Percentiles rank a stretch among this genome's conserved stretches.
phyloP scores from a whole-genome alignment of 2,888 invertebrate species.

The Melanostoma scalare region DNA sequence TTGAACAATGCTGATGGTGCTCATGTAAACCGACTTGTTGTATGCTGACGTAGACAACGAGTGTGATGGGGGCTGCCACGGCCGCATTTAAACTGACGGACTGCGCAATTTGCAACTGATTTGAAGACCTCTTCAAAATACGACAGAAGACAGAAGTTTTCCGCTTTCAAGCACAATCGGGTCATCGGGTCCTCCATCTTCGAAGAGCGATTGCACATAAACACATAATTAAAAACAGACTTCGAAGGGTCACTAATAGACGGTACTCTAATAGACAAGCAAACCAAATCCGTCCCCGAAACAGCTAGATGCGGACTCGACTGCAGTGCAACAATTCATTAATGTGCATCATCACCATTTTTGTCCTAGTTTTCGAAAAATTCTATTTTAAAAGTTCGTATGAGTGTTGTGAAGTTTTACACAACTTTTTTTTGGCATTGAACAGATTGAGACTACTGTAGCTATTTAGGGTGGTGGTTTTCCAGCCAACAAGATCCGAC shows the following conservation, averaged over 20 bases:
- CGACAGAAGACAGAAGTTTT: too few species aligned
- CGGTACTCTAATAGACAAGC: too few species aligned
- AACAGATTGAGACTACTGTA: slow-evolving; percentile 46
- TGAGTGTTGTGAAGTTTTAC: slow-evolving; percentile 24
- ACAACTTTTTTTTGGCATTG: slow-evolving; percentile 14
- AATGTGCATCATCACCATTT: slow-evolving; percentile 66
- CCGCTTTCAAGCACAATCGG: too few species aligned
- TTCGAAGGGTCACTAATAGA: too few species aligned
- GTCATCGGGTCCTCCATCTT: too few species aligned
- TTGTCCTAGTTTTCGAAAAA: slow-evolving; percentile 42
- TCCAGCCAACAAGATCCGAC: slow-evolving; percentile 40
- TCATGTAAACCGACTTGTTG: slow-evolving; percentile 53
- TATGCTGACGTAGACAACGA: neutral
- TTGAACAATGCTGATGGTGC: neutral
- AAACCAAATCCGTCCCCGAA: neutral
- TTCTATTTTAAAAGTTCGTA: neutral
- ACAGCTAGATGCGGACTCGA: slow-evolving; percentile 7
- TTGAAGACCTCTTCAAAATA: too few species aligned
- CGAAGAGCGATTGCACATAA: too few species aligned
- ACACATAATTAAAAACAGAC: too few species aligned
- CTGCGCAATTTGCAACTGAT: too few species aligned
- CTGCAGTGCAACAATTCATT: slow-evolving; percentile 65
- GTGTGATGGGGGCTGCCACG: neutral
- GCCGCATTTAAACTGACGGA: neutral
- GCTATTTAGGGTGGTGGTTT: neutral